Evolutionary conservation across 1,140 invertebrate species (phyloP), one percentile per base, ranked within the genome.

Genomic region (Anoplophora glabripennis): DNA sequence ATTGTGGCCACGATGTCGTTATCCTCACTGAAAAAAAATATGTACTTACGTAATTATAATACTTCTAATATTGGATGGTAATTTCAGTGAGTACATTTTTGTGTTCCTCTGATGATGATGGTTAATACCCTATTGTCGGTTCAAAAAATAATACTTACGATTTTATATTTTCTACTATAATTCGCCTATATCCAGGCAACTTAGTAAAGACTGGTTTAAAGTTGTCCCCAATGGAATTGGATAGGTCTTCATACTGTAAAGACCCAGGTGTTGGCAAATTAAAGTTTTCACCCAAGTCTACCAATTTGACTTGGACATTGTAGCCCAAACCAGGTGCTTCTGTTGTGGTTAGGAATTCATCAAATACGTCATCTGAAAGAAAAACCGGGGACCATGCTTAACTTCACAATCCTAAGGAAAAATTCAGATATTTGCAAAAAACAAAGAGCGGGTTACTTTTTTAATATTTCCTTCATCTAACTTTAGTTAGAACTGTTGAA

Each of bases 281-380:
- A 76, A 87, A 93, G 57, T 86, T 86, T 61, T 90, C 85, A 0
- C 87, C 91, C 18, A 93, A 73, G 37, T 89, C 87, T 4, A 87
- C 80, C 2, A 94, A 77, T 66, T 89, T 89, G 0, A 94, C 78
- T 64, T 86, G 81, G 11, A 92, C 78, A 21, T 86, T 82, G 72
- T 92, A 93, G 9, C 81, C 78, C 0, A 88, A 64, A 46, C 80
- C 80, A 14, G 84, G 83, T 0, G 87, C 82, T 7, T 84, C 76
- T 0, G 82, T 78, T 0, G 84, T 82, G 15, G 85, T 86, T 5
- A 83, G 78, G 8, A 76, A 79, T 37, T 79, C 75, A 35, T 83
- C 81, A 7, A 83, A 81, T 8, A 80, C 77, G 34, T 81, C 77
- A 63, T 75, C 74, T 72, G 54, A 57, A 59, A 42, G 46, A 35